These are phyloP conservation scores for Trichonephila clavipes DNA, from an alignment of 1,140 invertebrate genomes.

Conservation along the genomic window DNA sequence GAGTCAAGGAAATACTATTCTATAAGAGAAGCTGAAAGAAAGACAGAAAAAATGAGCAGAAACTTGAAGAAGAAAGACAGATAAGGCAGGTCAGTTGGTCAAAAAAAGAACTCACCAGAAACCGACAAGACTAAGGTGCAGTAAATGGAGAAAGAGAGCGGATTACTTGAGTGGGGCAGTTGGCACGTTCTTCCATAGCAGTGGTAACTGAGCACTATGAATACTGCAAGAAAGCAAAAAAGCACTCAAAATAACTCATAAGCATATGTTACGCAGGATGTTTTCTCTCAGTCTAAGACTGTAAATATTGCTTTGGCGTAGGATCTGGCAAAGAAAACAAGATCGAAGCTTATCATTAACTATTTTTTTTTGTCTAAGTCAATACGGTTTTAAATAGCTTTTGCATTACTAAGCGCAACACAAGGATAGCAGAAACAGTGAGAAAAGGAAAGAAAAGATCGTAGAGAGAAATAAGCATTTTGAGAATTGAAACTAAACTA, in stretches of 20 bases:
- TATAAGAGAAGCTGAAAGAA: constrained; percentile 75
- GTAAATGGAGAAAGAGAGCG: constrained; percentile 74
- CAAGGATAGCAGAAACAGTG: too few relatives aligned
- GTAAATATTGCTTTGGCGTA: neutral
- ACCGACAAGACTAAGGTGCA: constrained; percentile 76
- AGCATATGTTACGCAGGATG: neutral
- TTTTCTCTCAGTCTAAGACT: neutral
- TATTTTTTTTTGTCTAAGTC: too few relatives aligned
- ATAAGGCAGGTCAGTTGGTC: neutral
- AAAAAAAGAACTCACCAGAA: constrained; percentile 68
- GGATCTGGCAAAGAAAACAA: neutral
- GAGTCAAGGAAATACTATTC: constrained; percentile 75
- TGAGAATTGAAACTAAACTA: too few relatives aligned
- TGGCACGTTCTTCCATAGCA: constrained; percentile 78
- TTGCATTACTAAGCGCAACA: too few relatives aligned
- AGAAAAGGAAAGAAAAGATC: too few relatives aligned
- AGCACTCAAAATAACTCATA: constrained; percentile 35
- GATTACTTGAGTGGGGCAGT: constrained; percentile 75
- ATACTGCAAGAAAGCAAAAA: constrained; percentile 75
- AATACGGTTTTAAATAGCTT: too few relatives aligned
- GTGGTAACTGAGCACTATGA: constrained; percentile 78
- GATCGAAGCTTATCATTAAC: neutral
- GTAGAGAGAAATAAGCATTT: too few relatives aligned
- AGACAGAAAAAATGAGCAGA: constrained; percentile 28
- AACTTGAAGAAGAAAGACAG: neutral